Evolutionary conservation across 2,113 vertebrate genomes (phyloP).

Genomic region (Machaerirhynchus nigripectus): DNA sequence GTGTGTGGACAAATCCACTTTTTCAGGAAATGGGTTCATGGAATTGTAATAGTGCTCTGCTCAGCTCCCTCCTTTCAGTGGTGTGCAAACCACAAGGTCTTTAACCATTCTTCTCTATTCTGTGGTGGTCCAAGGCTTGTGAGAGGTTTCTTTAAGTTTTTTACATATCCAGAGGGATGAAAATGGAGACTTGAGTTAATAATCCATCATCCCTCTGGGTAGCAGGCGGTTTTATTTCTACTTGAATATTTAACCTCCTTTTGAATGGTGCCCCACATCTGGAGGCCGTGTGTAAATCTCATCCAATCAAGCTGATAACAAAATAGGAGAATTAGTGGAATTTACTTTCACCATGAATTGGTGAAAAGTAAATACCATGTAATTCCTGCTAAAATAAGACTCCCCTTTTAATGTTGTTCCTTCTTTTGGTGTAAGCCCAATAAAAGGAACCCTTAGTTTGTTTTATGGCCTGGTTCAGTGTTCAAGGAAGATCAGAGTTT

Average conservation of each 20-base stretch:
- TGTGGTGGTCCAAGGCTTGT: neutral
- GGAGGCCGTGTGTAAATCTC: conserved; percentile 14
- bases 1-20: conserved; percentile 13
- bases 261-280: conserved; percentile 8
- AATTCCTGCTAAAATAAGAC: neutral
- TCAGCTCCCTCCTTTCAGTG: neutral
- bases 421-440: neutral
- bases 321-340: conserved; percentile 7
- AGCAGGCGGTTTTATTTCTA: neutral
- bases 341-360: neutral
- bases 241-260: conserved; percentile 1
- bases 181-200: conserved; percentile 43
- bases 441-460: neutral
- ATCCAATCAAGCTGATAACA: conserved; percentile 12
- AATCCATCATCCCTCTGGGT: neutral
- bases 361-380: neutral
- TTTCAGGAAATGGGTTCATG: neutral
- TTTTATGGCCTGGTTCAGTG: neutral
- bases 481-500: neutral
- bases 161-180: conserved; percentile 29
- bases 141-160: conserved; percentile 12
- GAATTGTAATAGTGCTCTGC: neutral
- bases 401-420: neutral
- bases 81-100: neutral
- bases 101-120: neutral